phyloP scores from a whole-genome alignment of 2,797 vertebrate species.

The Strix occidentalis region DNA sequence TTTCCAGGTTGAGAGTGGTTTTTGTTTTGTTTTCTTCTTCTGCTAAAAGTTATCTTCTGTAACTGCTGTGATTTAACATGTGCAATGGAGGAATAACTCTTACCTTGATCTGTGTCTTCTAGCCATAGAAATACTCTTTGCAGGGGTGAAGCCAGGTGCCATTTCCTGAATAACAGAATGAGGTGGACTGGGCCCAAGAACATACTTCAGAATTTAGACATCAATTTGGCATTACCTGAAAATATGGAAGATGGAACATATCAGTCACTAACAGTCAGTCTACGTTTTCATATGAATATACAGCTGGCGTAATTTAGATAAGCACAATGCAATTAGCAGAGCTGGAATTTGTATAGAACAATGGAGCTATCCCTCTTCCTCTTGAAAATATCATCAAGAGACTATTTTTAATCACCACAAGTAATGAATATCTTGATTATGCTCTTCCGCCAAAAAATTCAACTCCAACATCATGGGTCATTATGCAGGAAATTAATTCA shows the following conservation, averaged over 20 bases:
- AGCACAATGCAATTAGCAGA: background rate
- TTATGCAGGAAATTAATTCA: background rate
- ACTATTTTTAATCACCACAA: background rate
- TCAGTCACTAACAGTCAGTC: background rate
- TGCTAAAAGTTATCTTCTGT: background rate
- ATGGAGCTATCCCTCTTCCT: background rate
- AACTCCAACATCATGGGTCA: background rate
- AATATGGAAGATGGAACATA: background rate
- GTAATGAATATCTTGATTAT: background rate
- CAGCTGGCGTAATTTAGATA: background rate
- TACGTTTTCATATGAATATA: background rate
- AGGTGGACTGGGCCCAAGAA: background rate
- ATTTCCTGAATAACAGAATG: background rate
- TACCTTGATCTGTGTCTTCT: background rate
- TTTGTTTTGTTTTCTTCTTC: background rate
- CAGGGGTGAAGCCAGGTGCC: background rate
- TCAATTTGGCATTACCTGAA: background rate
- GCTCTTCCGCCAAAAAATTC: background rate
- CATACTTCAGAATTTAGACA: background rate
- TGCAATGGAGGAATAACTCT: background rate
- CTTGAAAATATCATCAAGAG: background rate
- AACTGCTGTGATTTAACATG: background rate
- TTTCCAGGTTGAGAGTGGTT: background rate
- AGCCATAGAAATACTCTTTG: background rate
- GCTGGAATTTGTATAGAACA: constrained; percentile 3